A percentile compares a stretch with the other conserved stretches of the same genome.
Conservation (phyloP, 2,113 vertebrate species). For the Pluvianellus socialis region DNA sequence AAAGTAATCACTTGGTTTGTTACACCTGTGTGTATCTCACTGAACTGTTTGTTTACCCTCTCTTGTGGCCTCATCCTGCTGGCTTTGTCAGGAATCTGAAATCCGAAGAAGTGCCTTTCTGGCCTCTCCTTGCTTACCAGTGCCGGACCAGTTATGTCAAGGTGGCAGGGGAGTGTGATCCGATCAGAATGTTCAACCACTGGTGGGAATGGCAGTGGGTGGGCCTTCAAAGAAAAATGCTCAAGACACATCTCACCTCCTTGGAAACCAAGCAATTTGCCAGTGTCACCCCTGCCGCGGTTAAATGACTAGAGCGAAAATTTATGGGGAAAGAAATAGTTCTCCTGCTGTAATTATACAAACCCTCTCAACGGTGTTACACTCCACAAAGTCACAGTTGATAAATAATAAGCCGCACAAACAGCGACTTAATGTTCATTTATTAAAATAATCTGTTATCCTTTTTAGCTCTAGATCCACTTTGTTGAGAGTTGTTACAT, state of each 20-base stretch:
- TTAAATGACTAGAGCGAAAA: background rate
- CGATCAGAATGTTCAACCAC: background rate
- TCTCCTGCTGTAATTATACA: conserved; percentile 49
- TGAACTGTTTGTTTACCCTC: background rate
- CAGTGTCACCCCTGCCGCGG: background rate
- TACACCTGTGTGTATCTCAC: background rate
- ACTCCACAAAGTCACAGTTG: conserved; percentile 2
- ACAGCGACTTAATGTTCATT: background rate
- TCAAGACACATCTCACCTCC: background rate
- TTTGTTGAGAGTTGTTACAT: background rate
- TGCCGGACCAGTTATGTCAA: background rate
- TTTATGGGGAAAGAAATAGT: background rate
- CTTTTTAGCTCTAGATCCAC: background rate
- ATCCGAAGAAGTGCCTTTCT: background rate
- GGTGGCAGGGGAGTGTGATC: background rate
- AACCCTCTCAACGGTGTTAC: background rate
- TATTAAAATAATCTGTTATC: conserved; percentile 21
- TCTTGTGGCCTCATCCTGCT: background rate
- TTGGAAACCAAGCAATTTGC: background rate
- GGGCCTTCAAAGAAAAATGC: background rate
- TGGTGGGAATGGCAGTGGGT: background rate
- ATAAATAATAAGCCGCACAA: conserved; percentile 58
- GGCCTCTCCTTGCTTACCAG: background rate
- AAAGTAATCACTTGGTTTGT: background rate
- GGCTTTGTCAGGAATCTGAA: background rate